Evolutionary conservation across 2,888 invertebrate genomes (phyloP).

Genomic region (Oscheius sp.): DNA sequence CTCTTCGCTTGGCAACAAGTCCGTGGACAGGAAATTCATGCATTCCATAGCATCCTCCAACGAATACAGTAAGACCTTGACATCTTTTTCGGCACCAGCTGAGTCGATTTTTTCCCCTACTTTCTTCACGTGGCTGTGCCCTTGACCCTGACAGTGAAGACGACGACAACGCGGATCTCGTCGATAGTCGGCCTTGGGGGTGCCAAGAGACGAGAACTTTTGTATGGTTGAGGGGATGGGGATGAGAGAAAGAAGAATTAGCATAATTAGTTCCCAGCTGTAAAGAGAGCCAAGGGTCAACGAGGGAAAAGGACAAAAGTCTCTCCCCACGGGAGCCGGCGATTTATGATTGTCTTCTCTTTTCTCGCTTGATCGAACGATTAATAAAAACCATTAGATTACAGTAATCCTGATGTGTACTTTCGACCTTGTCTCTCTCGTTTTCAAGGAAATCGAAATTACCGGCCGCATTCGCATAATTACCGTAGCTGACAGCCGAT

Average conservation of each 20-base stretch:
- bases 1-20: background rate
- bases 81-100: background rate
- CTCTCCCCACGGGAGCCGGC: too few relatives aligned
- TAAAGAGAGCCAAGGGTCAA: too few relatives aligned
- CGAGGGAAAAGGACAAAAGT: too few relatives aligned
- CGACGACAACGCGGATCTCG: background rate
- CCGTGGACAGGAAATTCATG: constrained; percentile 5
- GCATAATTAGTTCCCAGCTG: constrained; percentile 10
- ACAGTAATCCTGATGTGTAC: background rate
- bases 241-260: constrained; percentile 1
- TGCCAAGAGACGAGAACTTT: constrained; percentile 3
- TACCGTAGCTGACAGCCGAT: constrained; percentile 22
- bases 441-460: constrained; percentile 29
- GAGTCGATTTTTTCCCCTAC: background rate
- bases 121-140: background rate
- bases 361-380: background rate
- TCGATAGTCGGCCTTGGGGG: background rate
- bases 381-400: background rate
- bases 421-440: background rate
- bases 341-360: background rate
- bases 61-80: constrained; percentile 2
- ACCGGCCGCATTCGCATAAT: constrained; percentile 8
- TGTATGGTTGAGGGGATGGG: background rate
- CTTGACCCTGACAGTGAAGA: constrained; percentile 11
- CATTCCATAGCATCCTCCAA: background rate